A percentile compares a stretch with the other conserved stretches of the same genome.
These are phyloP conservation scores for Salpingus planirostris DNA, from an alignment of 2,888 invertebrate species.

Conservation along the genomic window DNA sequence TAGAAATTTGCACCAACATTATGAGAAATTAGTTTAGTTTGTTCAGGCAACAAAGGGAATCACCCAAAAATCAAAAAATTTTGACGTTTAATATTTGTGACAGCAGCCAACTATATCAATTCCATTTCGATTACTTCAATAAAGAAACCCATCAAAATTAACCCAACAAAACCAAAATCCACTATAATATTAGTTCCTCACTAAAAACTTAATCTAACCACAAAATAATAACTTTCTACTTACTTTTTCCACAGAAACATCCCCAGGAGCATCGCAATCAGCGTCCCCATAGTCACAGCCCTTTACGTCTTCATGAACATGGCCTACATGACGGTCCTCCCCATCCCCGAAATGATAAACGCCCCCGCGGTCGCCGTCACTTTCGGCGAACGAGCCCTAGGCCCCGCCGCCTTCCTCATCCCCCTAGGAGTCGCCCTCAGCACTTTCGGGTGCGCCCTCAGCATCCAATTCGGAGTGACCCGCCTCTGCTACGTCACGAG, in stretches of 20 bases:
- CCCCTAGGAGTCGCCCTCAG: slow-evolving; percentile 69
- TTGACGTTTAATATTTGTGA: no score
- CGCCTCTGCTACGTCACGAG: slow-evolving; percentile 78
- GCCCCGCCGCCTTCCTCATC: slow-evolving; percentile 56
- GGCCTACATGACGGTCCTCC: slow-evolving; percentile 77
- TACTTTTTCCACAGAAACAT: slow-evolving; percentile 57
- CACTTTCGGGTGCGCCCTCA: slow-evolving; percentile 71
- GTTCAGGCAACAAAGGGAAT: no score
- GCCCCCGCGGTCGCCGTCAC: slow-evolving; percentile 74
- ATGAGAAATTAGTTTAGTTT: no score
- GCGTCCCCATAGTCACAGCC: slow-evolving; percentile 70
- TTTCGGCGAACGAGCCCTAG: slow-evolving; percentile 59
- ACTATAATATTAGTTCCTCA: no score
- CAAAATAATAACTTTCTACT: no score
- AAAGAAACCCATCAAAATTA: no score
- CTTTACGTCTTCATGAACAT: slow-evolving; percentile 78
- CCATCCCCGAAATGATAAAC: slow-evolving; percentile 59
- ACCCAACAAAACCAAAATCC: no score
- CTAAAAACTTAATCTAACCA: no score
- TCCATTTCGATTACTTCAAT: no score
- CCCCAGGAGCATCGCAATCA: slow-evolving; percentile 68
- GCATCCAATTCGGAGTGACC: slow-evolving; percentile 67
- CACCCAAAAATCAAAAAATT: no score
- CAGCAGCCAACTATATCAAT: no score
- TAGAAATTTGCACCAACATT: no score